These are phyloP conservation scores for Diarsia rubi DNA, from an alignment of 2,888 invertebrate species.

Conservation along the genomic window DNA sequence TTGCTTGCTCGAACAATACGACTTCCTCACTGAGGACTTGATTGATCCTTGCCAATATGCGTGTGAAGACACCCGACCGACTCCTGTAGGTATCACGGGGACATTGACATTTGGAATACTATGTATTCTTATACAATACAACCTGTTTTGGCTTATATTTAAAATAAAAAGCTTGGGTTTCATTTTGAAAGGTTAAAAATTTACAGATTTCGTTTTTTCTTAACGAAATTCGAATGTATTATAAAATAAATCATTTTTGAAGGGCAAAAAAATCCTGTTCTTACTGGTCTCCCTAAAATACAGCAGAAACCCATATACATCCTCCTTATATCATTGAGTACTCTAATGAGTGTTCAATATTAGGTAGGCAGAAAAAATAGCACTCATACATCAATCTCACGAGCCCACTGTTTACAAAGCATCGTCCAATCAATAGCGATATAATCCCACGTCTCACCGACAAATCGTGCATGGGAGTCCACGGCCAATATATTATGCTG, in stretches of 20 bases:
- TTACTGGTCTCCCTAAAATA: not conserved
- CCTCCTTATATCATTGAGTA: too few species aligned
- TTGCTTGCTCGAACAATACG: slow-evolving; percentile 29
- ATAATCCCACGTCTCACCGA: slow-evolving; percentile 11
- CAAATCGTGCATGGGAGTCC: slow-evolving; percentile 13
- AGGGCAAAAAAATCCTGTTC: not conserved
- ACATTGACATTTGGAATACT: not conserved
- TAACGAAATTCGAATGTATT: not conserved
- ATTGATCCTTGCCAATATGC: slow-evolving; percentile 7
- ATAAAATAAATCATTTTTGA: not conserved
- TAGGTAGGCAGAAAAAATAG: slow-evolving; percentile 33
- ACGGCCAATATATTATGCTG: slow-evolving; percentile 67
- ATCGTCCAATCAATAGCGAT: slow-evolving; percentile 56
- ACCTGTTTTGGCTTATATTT: not conserved
- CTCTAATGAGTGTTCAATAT: not conserved
- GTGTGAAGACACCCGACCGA: not conserved
- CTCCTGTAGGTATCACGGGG: too few species aligned
- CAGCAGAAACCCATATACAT: not conserved
- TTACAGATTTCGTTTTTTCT: not conserved
- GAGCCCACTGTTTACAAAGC: slow-evolving; percentile 51
- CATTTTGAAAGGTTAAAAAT: not conserved
- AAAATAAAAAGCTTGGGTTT: not conserved
- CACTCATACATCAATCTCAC: slow-evolving; percentile 40
- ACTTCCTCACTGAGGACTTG: slow-evolving; percentile 16
- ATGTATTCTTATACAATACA: not conserved